Base-by-base conservation (phyloP, 23 tunicate species). In the Trididemnum clinides region DNA sequence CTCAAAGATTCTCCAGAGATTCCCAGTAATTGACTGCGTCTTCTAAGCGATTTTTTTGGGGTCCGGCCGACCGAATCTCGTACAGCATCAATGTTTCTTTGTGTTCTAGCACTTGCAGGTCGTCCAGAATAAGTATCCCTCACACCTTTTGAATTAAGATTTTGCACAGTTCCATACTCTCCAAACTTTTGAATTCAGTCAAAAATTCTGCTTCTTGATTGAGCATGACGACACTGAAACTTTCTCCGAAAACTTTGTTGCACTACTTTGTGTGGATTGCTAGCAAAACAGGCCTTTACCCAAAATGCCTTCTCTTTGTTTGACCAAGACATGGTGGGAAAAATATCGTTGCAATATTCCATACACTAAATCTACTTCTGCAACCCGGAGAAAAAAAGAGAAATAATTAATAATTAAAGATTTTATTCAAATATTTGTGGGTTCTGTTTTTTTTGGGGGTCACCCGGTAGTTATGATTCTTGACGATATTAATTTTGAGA, bases 61-160 rank as follows among this genome's bases (percentile, higher is more conserved):
- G 37, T 69, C 38, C 37, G 76, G 15, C 76, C 76, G 10, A 69
- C 76, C 21, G 37, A 69, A n/a, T 28, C 21, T 37, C 37, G 37
- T n/a, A 69, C 76, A 6, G 76, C 76, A 69, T 37, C 30, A 38
- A 74, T 74, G 58, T 74, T 38, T 38, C 33, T 39, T 74, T 37
- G 12, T 39, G 59, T 38, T 15, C 58, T 38, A 10, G 57, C 58
- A 37, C 28, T 74, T 25, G 10, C 58, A 4, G 3, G 20, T 58
- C 81, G 57, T 12, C 81, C 81, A 36, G 81, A 74, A 38, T 74
- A 74, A 74, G 81, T 74, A 7, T 39, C 58, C 29, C 58, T 23
- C 15, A 39, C 15, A 25, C 58, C 81, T 36, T 74, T 74, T 27
- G 77, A 70, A 33, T 39, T 36, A 36, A 74, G 33, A 39, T 74